These are phyloP conservation scores for Corbicula japonica DNA, from an alignment of 2,888 invertebrate genomes.

Conservation along the genomic window DNA sequence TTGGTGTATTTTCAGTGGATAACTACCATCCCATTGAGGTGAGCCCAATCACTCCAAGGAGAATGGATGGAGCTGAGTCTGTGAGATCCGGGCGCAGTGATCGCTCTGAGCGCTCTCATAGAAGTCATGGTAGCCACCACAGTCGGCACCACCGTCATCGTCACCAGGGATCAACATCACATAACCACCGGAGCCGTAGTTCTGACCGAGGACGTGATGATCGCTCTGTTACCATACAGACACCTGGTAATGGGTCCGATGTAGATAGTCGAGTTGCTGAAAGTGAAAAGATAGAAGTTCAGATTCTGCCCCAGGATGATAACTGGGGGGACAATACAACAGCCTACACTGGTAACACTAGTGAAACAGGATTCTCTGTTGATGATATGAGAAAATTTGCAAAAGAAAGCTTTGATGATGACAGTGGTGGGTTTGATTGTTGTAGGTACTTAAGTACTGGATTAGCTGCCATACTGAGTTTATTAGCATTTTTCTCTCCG, in stretches of 20 bases:
- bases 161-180: slow-evolving; percentile 57
- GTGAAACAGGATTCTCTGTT: slow-evolving; percentile 97
- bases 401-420: slow-evolving; percentile 82
- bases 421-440: slow-evolving; percentile 82
- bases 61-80: slow-evolving; percentile 93
- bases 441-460: slow-evolving; percentile 92
- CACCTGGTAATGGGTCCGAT: slow-evolving; percentile 77
- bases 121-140: slow-evolving; percentile 81
- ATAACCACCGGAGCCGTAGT: slow-evolving; percentile 67
- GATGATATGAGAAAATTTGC: slow-evolving; percentile 90
- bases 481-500: slow-evolving; percentile 96
- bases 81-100: slow-evolving; percentile 93
- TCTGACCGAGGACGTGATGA: slow-evolving; percentile 77
- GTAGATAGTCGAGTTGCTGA: slow-evolving; percentile 71
- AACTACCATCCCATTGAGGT: slow-evolving; percentile 33
- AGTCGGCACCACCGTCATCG: slow-evolving; percentile 72
- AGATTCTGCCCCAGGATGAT: slow-evolving; percentile 98
- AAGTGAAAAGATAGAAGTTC: slow-evolving; percentile 92
- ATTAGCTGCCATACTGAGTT: slow-evolving; percentile 92
- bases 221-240: slow-evolving; percentile 82
- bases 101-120: slow-evolving; percentile 91
- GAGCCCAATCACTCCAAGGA: slow-evolving; percentile 30
- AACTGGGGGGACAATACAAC: slow-evolving; percentile 99
- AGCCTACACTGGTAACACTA: slow-evolving; percentile 97
- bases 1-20: slow-evolving; percentile 34